Evolutionary conservation across 1,140 invertebrate species (phyloP).

Genomic region (Drosophila kikkawai): DNA sequence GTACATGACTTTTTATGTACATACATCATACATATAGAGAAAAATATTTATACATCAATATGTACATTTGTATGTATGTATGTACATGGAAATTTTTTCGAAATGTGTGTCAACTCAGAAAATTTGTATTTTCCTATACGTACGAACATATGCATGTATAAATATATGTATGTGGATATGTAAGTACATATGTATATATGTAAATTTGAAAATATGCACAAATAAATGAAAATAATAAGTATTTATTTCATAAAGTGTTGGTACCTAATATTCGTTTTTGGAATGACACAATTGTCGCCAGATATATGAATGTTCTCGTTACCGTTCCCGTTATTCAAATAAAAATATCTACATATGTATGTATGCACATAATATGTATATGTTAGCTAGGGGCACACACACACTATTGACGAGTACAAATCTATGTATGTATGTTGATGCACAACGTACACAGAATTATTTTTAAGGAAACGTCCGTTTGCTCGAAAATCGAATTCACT

Average conservation of each 20-base stretch:
- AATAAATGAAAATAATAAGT: slow-evolving; percentile 5
- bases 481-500: slow-evolving; percentile 72
- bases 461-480: slow-evolving; percentile 56
- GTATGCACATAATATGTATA: slow-evolving; percentile 27
- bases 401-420: slow-evolving; percentile 20
- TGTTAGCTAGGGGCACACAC: slow-evolving; percentile 31
- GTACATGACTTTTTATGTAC: too few species aligned
- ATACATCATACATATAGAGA: neutral
- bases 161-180: slow-evolving; percentile 3
- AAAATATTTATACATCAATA: slow-evolving; percentile 15
- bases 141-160: slow-evolving; percentile 3
- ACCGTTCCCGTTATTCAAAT: slow-evolving; percentile 21
- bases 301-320: slow-evolving; percentile 12
- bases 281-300: slow-evolving; percentile 25
- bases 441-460: slow-evolving; percentile 13
- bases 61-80: neutral
- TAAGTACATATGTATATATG: slow-evolving; percentile 2
- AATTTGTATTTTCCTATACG: slow-evolving; percentile 10
- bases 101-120: slow-evolving; percentile 27
- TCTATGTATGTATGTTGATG: neutral
- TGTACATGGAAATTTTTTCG: slow-evolving; percentile 12
- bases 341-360: slow-evolving; percentile 42
- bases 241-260: neutral
- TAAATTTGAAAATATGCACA: neutral
- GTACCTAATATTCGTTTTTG: slow-evolving; percentile 12